Percentiles rank a stretch among this genome's conserved stretches.
phyloP scores from a whole-genome alignment of 1,140 invertebrate species.

The Drosophila hydei region DNA sequence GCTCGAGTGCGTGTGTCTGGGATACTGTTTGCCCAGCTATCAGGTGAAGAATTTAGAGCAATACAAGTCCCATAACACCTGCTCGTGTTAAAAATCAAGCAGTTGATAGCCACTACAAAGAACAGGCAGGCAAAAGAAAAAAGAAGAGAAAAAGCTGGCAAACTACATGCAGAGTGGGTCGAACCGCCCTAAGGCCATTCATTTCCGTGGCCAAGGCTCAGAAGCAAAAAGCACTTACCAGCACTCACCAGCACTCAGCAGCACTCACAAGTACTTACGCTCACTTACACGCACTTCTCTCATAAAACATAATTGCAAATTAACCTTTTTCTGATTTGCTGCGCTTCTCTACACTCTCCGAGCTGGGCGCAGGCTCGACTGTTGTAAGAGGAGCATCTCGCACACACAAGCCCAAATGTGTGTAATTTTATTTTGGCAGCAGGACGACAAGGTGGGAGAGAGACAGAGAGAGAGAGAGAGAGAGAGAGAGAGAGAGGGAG shows the following conservation, averaged over 20 bases:
- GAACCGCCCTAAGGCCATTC: conserved; percentile 6
- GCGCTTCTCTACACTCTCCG: conserved; percentile 21
- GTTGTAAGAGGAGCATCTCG: not conserved
- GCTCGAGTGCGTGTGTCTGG: no score
- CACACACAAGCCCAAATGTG: conserved; percentile 22
- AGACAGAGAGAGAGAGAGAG: not conserved
- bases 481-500: not conserved
- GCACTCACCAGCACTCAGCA: conserved; percentile 32
- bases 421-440: conserved; percentile 41
- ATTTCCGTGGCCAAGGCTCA: not conserved
- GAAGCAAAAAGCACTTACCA: conserved; percentile 16
- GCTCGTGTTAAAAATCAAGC: not conserved
- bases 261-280: conserved; percentile 43
- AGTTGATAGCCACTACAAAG: not conserved
- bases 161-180: not conserved
- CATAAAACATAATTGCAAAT: conserved; percentile 51
- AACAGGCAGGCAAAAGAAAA: not conserved
- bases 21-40: no score
- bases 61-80: not conserved
- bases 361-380: conserved; percentile 11
- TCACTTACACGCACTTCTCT: conserved; percentile 45
- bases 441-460: conserved; percentile 12
- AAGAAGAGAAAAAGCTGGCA: not conserved
- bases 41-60: no score
- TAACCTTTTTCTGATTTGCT: conserved; percentile 49